Conservation (phyloP, 2,888 invertebrate species). For the Coenonympha arcania region DNA sequence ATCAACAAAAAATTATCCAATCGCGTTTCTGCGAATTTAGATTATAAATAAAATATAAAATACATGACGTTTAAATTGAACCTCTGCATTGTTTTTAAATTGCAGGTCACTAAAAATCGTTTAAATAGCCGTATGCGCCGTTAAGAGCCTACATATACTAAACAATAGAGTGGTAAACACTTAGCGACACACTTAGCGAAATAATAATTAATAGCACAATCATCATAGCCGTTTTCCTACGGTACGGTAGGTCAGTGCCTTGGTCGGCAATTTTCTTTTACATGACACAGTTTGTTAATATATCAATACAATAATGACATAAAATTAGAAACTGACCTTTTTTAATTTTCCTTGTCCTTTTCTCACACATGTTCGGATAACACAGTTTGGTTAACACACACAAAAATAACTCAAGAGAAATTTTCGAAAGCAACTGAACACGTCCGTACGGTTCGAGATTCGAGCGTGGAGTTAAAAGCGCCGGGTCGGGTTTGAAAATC, state of each 20-base stretch:
- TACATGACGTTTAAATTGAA: too few species aligned
- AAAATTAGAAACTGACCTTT: conserved; percentile 41
- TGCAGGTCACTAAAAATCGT: too few species aligned
- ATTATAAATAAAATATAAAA: too few species aligned
- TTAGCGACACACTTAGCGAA: not conserved
- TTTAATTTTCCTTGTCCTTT: conserved; percentile 50
- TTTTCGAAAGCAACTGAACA: conserved; percentile 12
- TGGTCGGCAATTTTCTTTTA: not conserved
- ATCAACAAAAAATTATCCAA: too few species aligned
- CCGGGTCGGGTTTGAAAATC: conserved; percentile 30
- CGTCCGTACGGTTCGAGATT: conserved; percentile 26
- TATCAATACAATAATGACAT: too few species aligned
- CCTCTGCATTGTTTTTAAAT: too few species aligned
- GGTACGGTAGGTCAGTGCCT: conserved; percentile 30
- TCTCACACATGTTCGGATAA: conserved; percentile 53
- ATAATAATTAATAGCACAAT: too few species aligned
- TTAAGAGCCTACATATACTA: too few species aligned
- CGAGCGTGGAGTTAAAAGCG: conserved; percentile 22
- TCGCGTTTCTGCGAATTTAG: too few species aligned
- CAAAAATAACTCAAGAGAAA: conserved; percentile 20
- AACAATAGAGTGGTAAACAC: too few species aligned
- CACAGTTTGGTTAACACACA: conserved; percentile 38
- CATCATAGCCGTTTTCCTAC: not conserved
- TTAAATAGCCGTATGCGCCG: too few species aligned
- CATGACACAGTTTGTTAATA: too few species aligned